These are phyloP conservation scores for Chionomys nivalis DNA, from an alignment of 2,113 vertebrate genomes.

Conservation along the genomic window DNA sequence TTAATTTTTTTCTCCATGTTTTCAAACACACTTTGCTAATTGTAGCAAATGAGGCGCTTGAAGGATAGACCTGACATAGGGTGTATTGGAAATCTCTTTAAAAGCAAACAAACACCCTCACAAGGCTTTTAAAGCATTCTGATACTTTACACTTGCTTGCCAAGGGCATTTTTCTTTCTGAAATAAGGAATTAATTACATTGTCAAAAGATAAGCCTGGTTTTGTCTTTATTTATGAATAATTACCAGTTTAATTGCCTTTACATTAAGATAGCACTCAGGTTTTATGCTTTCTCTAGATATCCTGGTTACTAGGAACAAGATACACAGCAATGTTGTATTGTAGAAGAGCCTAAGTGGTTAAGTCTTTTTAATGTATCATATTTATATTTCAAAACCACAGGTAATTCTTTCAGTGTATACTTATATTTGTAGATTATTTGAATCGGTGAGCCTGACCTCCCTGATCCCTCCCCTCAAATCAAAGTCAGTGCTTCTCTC, in stretches of 20 bases:
- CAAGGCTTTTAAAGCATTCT: background rate
- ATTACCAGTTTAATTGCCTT: background rate
- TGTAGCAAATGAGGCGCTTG: background rate
- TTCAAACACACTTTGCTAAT: conserved; percentile 33
- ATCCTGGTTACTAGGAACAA: background rate
- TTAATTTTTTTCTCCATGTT: conserved; percentile 21
- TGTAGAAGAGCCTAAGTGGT: background rate
- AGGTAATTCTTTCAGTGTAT: conserved; percentile 20
- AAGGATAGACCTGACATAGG: background rate
- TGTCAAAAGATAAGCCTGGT: background rate
- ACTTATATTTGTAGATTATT: background rate
- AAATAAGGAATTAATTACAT: background rate
- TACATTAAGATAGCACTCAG: background rate
- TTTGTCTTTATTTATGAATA: background rate
- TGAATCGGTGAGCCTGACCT: background rate
- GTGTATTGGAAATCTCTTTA: background rate
- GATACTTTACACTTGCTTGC: background rate
- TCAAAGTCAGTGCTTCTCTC: background rate
- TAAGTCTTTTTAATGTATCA: background rate
- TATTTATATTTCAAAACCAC: conserved; percentile 2
- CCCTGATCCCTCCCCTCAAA: background rate
- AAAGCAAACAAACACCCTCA: background rate
- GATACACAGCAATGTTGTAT: background rate
- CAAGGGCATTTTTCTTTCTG: background rate
- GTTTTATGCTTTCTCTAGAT: background rate